Evolutionary conservation across 2,888 invertebrate genomes (phyloP).

Genomic region (Heteromurus nitidus): DNA sequence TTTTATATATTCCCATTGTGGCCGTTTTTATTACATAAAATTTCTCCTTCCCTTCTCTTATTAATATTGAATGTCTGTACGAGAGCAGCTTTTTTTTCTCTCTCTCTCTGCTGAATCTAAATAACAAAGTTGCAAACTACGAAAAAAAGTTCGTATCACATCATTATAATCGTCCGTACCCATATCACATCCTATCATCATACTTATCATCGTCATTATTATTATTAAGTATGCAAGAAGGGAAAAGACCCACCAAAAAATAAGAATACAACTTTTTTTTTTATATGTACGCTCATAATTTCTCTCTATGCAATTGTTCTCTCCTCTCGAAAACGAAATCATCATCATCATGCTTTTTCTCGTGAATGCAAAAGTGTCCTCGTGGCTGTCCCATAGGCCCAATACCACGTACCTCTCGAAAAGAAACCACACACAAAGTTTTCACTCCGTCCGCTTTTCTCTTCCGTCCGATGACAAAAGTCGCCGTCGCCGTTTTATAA

Average conservation of each 20-base stretch:
- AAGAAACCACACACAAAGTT: slow-evolving; percentile 49
- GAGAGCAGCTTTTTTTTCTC: too few species aligned
- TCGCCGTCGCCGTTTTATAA: neutral
- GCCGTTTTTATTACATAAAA: neutral
- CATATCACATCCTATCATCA: slow-evolving; percentile 47
- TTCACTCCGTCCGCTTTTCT: neutral
- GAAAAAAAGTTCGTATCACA: too few species aligned
- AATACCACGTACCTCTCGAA: slow-evolving; percentile 22
- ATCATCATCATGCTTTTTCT: neutral
- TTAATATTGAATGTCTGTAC: too few species aligned
- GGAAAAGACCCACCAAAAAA: too few species aligned
- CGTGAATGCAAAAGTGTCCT: slow-evolving; percentile 37
- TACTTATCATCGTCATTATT: slow-evolving; percentile 41
- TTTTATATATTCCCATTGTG: neutral
- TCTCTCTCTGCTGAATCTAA: too few species aligned
- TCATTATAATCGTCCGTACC: slow-evolving; percentile 49
- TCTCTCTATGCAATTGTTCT: neutral
- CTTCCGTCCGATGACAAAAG: too few species aligned
- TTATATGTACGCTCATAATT: too few species aligned
- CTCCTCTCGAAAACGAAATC: neutral
- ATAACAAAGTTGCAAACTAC: too few species aligned
- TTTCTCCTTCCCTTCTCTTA: too few species aligned
- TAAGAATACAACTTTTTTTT: too few species aligned
- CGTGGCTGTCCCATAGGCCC: slow-evolving; percentile 56
- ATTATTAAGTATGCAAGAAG: slow-evolving; percentile 37